Conservation (phyloP, 2,888 invertebrate genomes). For the Tetranychus piercei region DNA sequence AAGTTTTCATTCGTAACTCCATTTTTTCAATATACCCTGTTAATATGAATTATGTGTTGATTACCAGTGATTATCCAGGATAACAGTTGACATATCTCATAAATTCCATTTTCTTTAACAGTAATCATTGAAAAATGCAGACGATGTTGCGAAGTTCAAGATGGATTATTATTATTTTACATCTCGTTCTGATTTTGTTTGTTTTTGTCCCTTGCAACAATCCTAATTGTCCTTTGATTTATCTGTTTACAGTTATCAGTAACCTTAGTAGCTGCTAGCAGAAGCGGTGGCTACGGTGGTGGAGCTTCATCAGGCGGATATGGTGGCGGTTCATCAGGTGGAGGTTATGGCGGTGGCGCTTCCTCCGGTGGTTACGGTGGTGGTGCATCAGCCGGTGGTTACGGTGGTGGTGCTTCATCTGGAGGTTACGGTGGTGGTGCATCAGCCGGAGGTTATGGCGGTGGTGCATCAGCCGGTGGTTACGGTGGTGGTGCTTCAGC, state of each 20-base stretch:
- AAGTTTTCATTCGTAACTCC: neutral
- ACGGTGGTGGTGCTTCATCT: conserved; percentile 5
- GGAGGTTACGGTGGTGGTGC: neutral
- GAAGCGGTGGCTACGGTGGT: conserved; percentile 15
- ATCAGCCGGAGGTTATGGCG: neutral
- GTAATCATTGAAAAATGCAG: neutral
- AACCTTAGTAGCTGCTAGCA: neutral
- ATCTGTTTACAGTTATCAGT: neutral
- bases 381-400: neutral
- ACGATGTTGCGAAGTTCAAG: neutral
- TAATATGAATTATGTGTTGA: too few relatives aligned
- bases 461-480: neutral
- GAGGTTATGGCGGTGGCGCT: neutral
- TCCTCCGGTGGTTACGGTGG: conserved; percentile 1
- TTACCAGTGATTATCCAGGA: too few relatives aligned
- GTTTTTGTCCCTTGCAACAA: neutral
- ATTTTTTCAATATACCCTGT: too few relatives aligned
- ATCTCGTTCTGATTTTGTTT: neutral
- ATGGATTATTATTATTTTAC: neutral
- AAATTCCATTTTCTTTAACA: neutral
- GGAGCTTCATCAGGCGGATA: neutral
- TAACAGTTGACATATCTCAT: too few relatives aligned
- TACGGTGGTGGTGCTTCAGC: neutral
- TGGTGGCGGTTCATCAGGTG: neutral
- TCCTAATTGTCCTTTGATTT: neutral